Conservation (phyloP, 2,113 vertebrate genomes). For the Galemys pyrenaicus region DNA sequence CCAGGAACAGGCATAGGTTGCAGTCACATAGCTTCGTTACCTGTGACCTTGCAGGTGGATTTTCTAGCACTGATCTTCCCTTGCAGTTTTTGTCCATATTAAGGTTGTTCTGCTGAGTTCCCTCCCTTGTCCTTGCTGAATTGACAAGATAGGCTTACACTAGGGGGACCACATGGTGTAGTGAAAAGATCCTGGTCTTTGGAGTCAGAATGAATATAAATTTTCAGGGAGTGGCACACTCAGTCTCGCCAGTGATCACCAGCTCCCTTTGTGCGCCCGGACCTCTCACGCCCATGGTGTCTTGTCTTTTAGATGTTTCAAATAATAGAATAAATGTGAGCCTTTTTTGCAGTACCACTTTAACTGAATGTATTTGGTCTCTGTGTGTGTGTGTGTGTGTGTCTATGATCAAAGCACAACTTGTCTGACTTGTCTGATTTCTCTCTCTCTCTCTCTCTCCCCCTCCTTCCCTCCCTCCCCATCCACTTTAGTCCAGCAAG, state of each 20-base stretch:
- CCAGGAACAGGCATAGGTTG: not conserved
- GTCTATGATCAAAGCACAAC: not conserved
- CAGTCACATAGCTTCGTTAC: not conserved
- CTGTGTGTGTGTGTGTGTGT: not conserved
- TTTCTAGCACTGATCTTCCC: not conserved
- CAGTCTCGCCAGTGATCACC: not conserved
- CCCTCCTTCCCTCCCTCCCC: too few species aligned
- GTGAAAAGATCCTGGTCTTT: too few species aligned
- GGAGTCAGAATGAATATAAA: too few species aligned
- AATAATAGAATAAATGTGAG: not conserved
- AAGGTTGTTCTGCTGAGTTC: fast-evolving
- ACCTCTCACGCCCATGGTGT: not conserved
- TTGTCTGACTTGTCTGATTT: not conserved
- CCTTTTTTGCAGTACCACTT: not conserved
- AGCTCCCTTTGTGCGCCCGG: not conserved
- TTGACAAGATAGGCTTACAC: too few species aligned
- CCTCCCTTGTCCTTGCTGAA: too few species aligned
- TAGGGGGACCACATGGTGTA: too few species aligned
- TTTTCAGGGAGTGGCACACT: not conserved
- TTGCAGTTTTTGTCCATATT: not conserved
- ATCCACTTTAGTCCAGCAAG: too few species aligned
- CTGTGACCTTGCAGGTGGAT: not conserved
- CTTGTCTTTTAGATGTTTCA: not conserved
- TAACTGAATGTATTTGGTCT: not conserved
- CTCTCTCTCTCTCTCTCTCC: not conserved